Evolutionary conservation across 2,888 invertebrate species (phyloP), one percentile per base, ranked within the genome.

Genomic region (Argynnis bischoffii): DNA sequence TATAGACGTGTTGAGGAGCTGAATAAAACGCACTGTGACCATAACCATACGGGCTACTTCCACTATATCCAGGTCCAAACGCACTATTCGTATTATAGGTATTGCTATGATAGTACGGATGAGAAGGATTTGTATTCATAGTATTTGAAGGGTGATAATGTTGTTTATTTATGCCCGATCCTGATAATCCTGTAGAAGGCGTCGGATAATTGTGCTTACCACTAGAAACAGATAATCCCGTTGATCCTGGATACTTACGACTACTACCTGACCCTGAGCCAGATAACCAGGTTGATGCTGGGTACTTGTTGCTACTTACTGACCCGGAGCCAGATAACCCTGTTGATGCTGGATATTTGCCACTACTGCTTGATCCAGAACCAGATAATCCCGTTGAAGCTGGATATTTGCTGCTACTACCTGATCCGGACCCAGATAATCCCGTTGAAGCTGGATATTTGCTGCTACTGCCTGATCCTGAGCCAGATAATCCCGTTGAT

Each of bases 1-100:
- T 77, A 71, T 92, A 91, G 1, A 87, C 79, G 55, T 90, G 82
- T 69, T 90, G 91, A 0, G 92, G 92, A 35, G 86, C 75, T 0
- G 81, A 74, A 70, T 60, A 48, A 50, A 54, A 66, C 4, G 35
- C 59, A 26, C 41, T 47, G 41, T 61, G 64, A 8, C 69, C 67
- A 68, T 76, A 73, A 11, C 66, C 64, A 55, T 74, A 60, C 50
- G 66, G 60, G 8, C 16, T 54, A n/a, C n/a, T n/a, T n/a, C n/a
- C n/a, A n/a, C n/a, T n/a, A 26, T 50, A 51, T 51, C 66, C 70
- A 26, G 69, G 46, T 18, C 74, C 70, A 53, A 75, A 73, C 47
- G 72, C 71, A 51, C 59, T 69, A 59, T 76, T 72, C 3, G 76
- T 75, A 51, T 75, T 72, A 54, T 77, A 75, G 6, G 74, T 65